Conservation (phyloP, 1,140 invertebrate species). For the Halotydeus destructor region DNA sequence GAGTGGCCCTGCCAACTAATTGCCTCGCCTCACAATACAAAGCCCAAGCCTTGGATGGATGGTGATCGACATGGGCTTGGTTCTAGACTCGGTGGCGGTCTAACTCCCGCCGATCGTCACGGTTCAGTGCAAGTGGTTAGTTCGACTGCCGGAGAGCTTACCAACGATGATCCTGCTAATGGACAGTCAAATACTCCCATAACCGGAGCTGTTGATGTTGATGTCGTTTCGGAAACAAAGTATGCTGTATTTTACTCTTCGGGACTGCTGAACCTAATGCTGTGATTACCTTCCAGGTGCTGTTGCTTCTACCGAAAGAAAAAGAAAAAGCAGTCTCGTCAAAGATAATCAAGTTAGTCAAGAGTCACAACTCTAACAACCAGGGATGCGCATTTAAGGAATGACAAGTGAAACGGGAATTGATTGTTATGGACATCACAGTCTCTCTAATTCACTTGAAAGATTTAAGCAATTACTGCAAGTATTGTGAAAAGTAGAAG, state of each 20-base stretch:
- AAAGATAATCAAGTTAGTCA: background rate
- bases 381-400: background rate
- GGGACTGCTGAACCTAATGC: background rate
- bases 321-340: conserved; percentile 14
- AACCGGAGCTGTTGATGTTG: conserved; percentile 72
- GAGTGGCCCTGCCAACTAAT: no score
- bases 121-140: conserved; percentile 62
- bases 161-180: conserved; percentile 78
- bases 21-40: no score
- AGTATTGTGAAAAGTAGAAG: no score
- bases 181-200: conserved; percentile 91
- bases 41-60: no score
- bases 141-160: conserved; percentile 86
- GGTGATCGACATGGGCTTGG: no score
- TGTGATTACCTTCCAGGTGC: conserved; percentile 13
- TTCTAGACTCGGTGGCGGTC: no score
- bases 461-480: no score
- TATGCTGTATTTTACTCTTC: conserved; percentile 20
- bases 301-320: conserved; percentile 16
- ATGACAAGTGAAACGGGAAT: background rate
- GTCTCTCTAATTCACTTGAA: no score
- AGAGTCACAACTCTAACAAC: background rate
- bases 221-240: conserved; percentile 41
- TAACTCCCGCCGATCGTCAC: conserved; percentile 16
- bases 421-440: no score